Percentiles rank a stretch among this genome's conserved stretches.
phyloP scores from a whole-genome alignment of 2,113 vertebrate species.

The Machaerirhynchus nigripectus region DNA sequence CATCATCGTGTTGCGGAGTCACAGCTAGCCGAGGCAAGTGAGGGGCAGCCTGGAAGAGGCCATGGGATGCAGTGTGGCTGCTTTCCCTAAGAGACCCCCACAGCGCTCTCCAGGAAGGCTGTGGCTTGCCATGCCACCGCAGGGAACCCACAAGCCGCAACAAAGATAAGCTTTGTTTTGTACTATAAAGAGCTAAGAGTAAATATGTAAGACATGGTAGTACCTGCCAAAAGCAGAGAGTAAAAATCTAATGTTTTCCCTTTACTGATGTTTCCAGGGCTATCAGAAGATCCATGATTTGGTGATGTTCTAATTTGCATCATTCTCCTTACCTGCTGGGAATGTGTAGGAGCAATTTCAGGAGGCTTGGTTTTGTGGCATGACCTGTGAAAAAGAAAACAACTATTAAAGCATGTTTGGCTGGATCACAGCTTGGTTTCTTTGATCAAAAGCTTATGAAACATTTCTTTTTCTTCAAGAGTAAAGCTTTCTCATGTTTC shows the following conservation, averaged over 20 bases:
- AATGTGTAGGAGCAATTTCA: not conserved
- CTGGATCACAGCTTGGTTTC: not conserved
- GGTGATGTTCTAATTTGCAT: not conserved
- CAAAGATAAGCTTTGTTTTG: not conserved
- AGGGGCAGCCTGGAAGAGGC: too few relatives aligned
- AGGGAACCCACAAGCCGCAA: too few relatives aligned
- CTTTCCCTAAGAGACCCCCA: too few relatives aligned
- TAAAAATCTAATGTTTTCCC: not conserved
- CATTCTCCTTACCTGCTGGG: conserved; percentile 33
- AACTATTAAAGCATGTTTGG: not conserved
- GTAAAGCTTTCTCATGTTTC: not conserved
- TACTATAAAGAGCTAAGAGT: not conserved
- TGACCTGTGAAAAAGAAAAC: not conserved
- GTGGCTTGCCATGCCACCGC: too few relatives aligned
- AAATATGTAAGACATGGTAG: not conserved
- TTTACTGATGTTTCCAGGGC: not conserved
- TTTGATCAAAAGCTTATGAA: not conserved
- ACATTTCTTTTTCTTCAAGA: not conserved
- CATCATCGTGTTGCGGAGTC: too few relatives aligned
- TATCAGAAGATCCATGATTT: not conserved
- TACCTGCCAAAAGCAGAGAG: not conserved
- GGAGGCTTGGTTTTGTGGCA: not conserved
- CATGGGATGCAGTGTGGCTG: too few relatives aligned
- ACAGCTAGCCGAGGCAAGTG: too few relatives aligned
- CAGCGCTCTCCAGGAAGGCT: too few relatives aligned